These are phyloP conservation scores for Chionoecetes opilio DNA, from an alignment of 1,140 invertebrate genomes.

Conservation along the genomic window DNA sequence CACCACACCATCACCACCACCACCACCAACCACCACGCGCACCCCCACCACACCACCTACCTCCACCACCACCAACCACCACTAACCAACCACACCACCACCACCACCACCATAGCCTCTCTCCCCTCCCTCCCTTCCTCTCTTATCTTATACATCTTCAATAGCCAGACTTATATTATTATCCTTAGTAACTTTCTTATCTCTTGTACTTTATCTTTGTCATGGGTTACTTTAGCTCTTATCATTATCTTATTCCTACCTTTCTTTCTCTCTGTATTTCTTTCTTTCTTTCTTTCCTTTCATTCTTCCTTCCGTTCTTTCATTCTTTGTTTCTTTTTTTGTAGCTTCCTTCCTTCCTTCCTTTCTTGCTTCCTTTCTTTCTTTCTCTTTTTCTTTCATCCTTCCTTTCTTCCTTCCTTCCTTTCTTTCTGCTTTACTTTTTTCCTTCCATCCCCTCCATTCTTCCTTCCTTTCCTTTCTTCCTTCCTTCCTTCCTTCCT, in stretches of 20 bases:
- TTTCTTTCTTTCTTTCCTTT: neutral
- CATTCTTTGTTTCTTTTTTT: neutral
- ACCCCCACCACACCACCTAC: neutral
- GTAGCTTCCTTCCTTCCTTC: neutral
- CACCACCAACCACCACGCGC: too few relatives aligned
- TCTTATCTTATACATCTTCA: neutral
- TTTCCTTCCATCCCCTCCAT: neutral
- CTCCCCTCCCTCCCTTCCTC: neutral
- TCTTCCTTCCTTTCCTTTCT: too few relatives aligned
- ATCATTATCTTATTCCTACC: neutral
- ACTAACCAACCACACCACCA: too few relatives aligned
- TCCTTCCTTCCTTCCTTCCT: too few relatives aligned
- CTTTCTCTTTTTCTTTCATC: too few relatives aligned
- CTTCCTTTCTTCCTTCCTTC: neutral
- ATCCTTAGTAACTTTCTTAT: neutral
- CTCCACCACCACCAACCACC: too few relatives aligned
- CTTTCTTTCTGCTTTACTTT: neutral
- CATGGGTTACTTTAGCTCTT: neutral
- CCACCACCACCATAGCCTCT: neutral
- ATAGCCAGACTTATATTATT: neutral
- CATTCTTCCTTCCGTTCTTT: neutral
- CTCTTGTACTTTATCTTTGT: neutral
- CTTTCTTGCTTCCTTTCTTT: too few relatives aligned
- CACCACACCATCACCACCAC: too few relatives aligned
- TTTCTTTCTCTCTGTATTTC: neutral